Base-by-base conservation (phyloP, 2,797 vertebrate genomes). In the Salarias fasciatus region DNA sequence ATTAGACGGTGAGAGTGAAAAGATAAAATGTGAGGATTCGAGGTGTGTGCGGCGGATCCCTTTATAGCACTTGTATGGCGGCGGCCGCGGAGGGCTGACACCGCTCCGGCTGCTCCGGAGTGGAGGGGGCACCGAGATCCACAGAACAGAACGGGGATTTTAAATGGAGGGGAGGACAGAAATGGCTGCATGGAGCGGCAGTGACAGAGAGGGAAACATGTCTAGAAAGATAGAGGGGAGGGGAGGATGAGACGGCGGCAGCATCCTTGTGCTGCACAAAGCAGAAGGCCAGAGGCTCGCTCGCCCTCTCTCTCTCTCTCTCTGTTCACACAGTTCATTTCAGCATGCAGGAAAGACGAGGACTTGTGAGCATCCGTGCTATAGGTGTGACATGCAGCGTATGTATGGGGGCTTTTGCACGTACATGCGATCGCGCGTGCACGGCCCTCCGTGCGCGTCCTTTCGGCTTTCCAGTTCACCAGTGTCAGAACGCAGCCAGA, bases 141-240 rank as follows among this genome's bases (percentile, higher is more conserved):
- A 45, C n/a, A n/a, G n/a, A n/a, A 75, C 77, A 64, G 63, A 84
- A 75, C 36, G 46, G 60, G 52, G 63, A 37, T 75, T 85, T 79
- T 69, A 73, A 83, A 85, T 67, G 38, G 64, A 77, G 59, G 72
- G 53, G 62, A 78, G 83, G 78, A 75, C 62, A 84, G 61, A 86
- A 69, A 86, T 83, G 81, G 80, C 75, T 68, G 71, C 65, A 29
- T 37, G 55, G 45, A 76, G 69, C 6, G 0, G 31, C 61, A 76
- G 44, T 61, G 75, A 85, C 65, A 82, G 69, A 65, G 47, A 65
- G 76, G 61, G 64, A 72, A 81, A 85, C 77, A 77, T 40, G 64
- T 79, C 72, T 72, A 42, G 70, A 57, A 69, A 75, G 67, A 72
- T 43, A 63, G 65, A 54, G 52, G 42, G 63, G 54, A 45, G 53